These are phyloP conservation scores for Coenonympha arcania DNA, from an alignment of 2,888 invertebrate genomes.

Conservation along the genomic window DNA sequence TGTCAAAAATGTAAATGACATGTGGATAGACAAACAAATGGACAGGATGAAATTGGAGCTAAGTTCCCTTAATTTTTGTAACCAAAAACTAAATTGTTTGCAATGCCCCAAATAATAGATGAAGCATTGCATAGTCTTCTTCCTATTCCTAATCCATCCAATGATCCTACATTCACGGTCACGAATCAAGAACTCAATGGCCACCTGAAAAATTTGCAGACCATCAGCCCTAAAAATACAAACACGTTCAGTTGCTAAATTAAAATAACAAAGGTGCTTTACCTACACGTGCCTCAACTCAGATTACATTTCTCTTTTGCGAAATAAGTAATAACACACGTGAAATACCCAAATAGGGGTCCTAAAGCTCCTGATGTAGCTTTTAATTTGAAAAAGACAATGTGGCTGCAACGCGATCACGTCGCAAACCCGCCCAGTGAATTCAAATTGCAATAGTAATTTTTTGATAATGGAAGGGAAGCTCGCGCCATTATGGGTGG, in stretches of 20 bases:
- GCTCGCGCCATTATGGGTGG: slow-evolving; percentile 56
- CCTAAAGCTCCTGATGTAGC: slow-evolving; percentile 45
- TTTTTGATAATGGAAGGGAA: slow-evolving; percentile 66
- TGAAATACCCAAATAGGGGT: slow-evolving; percentile 45
- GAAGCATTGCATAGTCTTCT: no score
- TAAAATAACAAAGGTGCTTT: slow-evolving; percentile 51
- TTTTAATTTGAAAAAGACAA: slow-evolving; percentile 70
- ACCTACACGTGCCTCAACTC: slow-evolving; percentile 63
- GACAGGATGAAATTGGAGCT: no score
- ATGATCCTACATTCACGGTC: background rate
- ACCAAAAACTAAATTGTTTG: no score
- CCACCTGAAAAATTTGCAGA: background rate
- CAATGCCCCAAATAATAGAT: no score
- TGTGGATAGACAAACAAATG: no score
- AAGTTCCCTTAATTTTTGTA: no score
- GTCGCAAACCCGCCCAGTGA: slow-evolving; percentile 50
- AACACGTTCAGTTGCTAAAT: slow-evolving; percentile 43
- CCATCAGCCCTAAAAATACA: background rate
- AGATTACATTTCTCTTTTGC: slow-evolving; percentile 56
- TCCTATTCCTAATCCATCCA: no score
- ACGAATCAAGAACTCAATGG: background rate
- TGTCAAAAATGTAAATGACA: no score
- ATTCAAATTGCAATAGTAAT: slow-evolving; percentile 66
- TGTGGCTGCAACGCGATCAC: slow-evolving; percentile 52
- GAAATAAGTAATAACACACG: slow-evolving; percentile 48